phyloP scores from a whole-genome alignment of 2,888 invertebrate genomes.

The Lamellibrachia columna region DNA sequence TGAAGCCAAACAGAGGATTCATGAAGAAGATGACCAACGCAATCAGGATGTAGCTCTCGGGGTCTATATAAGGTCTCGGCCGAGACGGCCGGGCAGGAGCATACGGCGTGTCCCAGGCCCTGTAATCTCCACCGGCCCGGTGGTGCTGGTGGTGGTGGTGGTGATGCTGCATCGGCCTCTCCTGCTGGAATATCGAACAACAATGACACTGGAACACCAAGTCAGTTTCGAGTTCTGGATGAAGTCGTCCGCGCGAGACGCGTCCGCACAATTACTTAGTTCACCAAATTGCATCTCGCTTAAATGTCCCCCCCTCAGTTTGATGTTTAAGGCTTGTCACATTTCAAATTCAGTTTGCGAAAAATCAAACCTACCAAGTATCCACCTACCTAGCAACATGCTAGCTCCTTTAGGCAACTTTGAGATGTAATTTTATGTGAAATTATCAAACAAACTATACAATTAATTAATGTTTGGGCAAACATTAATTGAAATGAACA shows the following conservation, averaged over 20 bases:
- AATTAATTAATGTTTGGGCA: no score
- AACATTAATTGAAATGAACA: no score
- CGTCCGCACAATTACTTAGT: no score
- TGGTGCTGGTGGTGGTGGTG: not conserved
- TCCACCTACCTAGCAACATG: no score
- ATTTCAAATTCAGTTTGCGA: no score
- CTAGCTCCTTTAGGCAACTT: no score
- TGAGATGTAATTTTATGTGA: no score
- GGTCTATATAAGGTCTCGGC: not conserved
- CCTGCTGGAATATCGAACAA: not conserved
- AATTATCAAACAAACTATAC: no score
- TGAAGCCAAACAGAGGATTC: not conserved
- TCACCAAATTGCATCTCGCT: no score
- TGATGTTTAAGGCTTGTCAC: no score
- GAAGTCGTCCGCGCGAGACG: not conserved
- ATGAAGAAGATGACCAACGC: not conserved
- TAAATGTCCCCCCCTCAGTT: no score
- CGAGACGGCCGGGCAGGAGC: not conserved
- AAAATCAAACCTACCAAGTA: no score
- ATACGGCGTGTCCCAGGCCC: not conserved
- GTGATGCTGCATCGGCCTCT: not conserved
- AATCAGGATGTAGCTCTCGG: not conserved
- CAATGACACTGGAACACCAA: not conserved
- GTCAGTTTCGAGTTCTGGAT: not conserved
- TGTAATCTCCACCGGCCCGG: not conserved